Conservation (phyloP, 2,888 invertebrate species). For the Acrobasis consociella region DNA sequence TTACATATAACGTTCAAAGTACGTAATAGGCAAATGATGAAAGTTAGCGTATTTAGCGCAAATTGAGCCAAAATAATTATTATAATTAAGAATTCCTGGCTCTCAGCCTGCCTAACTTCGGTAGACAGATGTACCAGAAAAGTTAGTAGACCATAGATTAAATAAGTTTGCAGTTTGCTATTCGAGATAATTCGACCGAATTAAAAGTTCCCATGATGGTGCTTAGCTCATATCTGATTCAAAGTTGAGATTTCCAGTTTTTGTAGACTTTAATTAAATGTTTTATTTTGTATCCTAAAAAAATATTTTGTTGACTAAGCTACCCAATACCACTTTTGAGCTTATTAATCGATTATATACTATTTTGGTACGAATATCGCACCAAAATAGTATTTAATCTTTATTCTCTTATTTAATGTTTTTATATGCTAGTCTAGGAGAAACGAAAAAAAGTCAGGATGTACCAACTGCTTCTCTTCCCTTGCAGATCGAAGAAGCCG, state of each 20-base stretch:
- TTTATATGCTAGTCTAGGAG: no score
- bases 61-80: not conserved
- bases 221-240: slow-evolving; percentile 1
- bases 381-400: no score
- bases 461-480: no score
- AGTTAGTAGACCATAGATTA: slow-evolving; percentile 2
- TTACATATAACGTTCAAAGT: no score
- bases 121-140: slow-evolving; percentile 2
- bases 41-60: not conserved
- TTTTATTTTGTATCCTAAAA: not conserved
- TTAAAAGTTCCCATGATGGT: slow-evolving; percentile 3
- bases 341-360: no score
- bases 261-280: not conserved
- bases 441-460: no score
- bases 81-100: slow-evolving; percentile 1
- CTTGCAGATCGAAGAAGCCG: no score
- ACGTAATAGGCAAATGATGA: not conserved
- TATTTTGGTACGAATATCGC: no score
- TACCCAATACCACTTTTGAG: no score
- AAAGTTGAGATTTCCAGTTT: not conserved
- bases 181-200: not conserved
- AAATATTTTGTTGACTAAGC: not conserved
- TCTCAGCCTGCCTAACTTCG: not conserved
- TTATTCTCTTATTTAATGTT: no score
- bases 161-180: not conserved